Conservation (phyloP, 35 echinoderm and acorn worm genomes). For the Patiria miniata region DNA sequence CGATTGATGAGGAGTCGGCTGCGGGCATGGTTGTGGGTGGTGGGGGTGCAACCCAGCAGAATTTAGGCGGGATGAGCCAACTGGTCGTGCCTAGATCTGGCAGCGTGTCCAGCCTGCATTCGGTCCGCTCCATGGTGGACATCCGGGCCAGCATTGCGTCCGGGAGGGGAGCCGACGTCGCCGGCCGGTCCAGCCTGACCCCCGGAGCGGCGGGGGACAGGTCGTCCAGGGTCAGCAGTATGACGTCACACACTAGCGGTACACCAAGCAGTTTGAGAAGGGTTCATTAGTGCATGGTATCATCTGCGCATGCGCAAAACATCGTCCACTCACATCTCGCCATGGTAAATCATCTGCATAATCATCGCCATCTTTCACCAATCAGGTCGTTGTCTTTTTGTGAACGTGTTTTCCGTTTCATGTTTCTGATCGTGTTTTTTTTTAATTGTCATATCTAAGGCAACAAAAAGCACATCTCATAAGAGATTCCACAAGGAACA, state of each 20-base stretch:
- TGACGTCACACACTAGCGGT: conserved; percentile 28
- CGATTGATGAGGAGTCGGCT: conserved; percentile 58
- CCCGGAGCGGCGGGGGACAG: not conserved
- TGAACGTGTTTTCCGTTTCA: no score
- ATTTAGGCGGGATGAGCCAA: conserved; percentile 29
- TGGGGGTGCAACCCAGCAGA: conserved; percentile 16
- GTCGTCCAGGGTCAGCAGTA: not conserved
- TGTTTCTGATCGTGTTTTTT: no score
- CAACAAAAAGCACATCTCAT: no score
- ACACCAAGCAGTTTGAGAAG: conserved; percentile 24
- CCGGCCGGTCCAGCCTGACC: conserved; percentile 2
- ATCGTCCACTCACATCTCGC: conserved; percentile 2
- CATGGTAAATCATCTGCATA: conserved; percentile 19
- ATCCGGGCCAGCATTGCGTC: conserved; percentile 93
- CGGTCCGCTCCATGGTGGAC: conserved; percentile 78
- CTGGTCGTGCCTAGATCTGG: conserved; percentile 42
- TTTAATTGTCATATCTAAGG: no score
- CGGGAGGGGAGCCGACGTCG: conserved; percentile 59
- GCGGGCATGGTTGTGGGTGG: not conserved
- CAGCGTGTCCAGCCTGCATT: conserved; percentile 70
- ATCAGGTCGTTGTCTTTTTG: not conserved
- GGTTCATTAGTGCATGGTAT: conserved; percentile 26
- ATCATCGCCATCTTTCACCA: not conserved
- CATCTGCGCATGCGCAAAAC: conserved; percentile 22
- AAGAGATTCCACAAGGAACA: no score